These are phyloP conservation scores for Ruditapes philippinarum DNA, from an alignment of 1,140 invertebrate genomes.

Conservation along the genomic window DNA sequence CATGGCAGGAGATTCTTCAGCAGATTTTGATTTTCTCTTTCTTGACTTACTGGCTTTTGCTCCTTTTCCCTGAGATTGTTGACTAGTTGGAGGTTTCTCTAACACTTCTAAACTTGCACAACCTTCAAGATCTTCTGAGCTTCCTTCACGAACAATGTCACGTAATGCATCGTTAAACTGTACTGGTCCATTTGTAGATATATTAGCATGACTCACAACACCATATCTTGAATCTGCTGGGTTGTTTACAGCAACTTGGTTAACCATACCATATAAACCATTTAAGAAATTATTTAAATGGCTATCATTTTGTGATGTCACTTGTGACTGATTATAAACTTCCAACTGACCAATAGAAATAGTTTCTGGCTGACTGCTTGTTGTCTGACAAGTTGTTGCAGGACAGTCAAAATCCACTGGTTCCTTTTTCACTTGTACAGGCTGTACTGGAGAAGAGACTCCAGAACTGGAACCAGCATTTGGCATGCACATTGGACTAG, in stretches of 20 bases:
- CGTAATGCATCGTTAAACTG: conserved; percentile 65
- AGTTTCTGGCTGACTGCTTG: conserved; percentile 6
- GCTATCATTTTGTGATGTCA: background rate
- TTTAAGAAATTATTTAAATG: conserved; percentile 50
- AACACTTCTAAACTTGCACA: background rate
- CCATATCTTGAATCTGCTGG: conserved; percentile 31
- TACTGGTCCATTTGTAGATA: conserved; percentile 21
- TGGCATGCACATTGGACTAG: background rate
- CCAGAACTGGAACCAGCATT: background rate
- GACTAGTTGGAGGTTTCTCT: conserved; percentile 10
- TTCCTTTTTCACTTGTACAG: conserved; percentile 48
- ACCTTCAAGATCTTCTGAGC: conserved; percentile 12
- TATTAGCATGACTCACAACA: conserved; percentile 24
- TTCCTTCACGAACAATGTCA: conserved; percentile 51
- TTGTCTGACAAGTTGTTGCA: background rate
- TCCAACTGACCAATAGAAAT: conserved; percentile 52
- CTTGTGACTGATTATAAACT: conserved; percentile 38
- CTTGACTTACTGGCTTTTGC: conserved; percentile 20
- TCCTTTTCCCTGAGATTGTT: conserved; percentile 49
- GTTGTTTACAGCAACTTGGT: conserved; percentile 38
- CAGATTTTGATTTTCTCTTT: conserved; percentile 54
- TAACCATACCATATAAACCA: conserved; percentile 60
- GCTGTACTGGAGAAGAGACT: background rate
- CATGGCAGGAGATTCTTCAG: conserved; percentile 21
- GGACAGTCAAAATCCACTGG: conserved; percentile 31